Evolutionary conservation across 1,140 invertebrate species (phyloP), one percentile per base, ranked within the genome.

Genomic region (Cotesia glomerata): DNA sequence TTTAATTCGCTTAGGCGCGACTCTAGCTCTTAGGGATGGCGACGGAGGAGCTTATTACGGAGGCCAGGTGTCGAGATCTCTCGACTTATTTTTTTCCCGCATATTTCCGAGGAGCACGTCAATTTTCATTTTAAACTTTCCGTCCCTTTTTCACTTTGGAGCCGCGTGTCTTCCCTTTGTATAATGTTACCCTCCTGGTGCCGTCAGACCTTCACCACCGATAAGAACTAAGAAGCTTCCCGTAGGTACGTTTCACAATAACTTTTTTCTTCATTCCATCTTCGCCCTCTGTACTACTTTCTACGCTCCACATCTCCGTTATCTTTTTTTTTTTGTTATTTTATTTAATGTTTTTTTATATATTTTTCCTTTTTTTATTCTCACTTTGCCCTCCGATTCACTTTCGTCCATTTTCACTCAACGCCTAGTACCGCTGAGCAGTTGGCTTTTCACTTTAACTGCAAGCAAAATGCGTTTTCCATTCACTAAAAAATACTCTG

Each of bases 81-180:
- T 56, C 34, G 11, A 36, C 67, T 39, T 45, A 54, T 56, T 52
- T 68, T 69, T 32, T 54, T 34, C 63, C 67, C 69, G 76, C 75
- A 75, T 78, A 76, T 76, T 78, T 70, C 69, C 61, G 26, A 1
- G 51, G 26, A 18, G 71, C 39, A 64, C 76, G 76, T 81, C 77
- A 79, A 79, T 80, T 80, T 80, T 81, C 76, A 81, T 81, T 75
- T 74, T 26, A 72, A 81, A 77, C 70, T 79, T 79, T 76, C 63
- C 61, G 51, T 34, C 54, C 67, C 52, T 51, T 70, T 59, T 4
- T 45, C n/a, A 9, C 11, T 32, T 13, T 52, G 49, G 3, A 34
- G 7, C 8, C 51, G 32, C 56, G 58, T 35, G 18, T 61, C 32
- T 45, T 45, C 39, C 39, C 39, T 45, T 45, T 45, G 11, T 45